Evolutionary conservation across 2,888 invertebrate species (phyloP).

Genomic region (Eristalinus sepulchralis): DNA sequence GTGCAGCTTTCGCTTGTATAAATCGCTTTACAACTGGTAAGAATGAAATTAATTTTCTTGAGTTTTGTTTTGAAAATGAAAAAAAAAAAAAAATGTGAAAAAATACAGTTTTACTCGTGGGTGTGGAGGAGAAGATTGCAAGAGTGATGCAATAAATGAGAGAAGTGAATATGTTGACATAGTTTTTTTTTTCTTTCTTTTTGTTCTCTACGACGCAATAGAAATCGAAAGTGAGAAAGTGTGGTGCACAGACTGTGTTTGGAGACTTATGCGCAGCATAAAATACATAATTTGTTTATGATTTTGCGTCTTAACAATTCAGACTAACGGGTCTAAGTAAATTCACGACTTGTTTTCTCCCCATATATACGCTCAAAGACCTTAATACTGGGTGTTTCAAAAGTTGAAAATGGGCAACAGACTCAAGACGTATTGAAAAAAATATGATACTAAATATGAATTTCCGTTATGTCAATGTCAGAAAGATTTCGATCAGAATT

Average conservation of each 20-base stretch:
- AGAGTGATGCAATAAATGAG: neutral
- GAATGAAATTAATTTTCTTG: neutral
- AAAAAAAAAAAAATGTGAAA: neutral
- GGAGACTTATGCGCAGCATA: slow-evolving; percentile 17
- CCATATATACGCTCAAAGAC: too few relatives aligned
- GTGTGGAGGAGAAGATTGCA: neutral
- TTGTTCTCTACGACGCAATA: slow-evolving; percentile 6
- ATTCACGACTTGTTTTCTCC: too few relatives aligned
- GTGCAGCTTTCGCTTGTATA: neutral
- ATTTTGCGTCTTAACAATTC: neutral
- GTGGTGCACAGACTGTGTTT: neutral
- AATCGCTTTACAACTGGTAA: neutral
- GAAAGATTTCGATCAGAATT: neutral
- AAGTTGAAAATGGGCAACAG: too few relatives aligned
- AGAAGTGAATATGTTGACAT: neutral
- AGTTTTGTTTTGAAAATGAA: neutral
- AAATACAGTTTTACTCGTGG: neutral
- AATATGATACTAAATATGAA: neutral
- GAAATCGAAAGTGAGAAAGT: slow-evolving; percentile 44
- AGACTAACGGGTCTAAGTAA: neutral
- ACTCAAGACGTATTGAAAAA: neutral
- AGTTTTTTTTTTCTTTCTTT: neutral
- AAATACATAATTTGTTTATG: neutral
- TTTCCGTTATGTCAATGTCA: neutral
- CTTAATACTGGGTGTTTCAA: too few relatives aligned